Evolutionary conservation across 2,888 invertebrate genomes (phyloP), one percentile per base, ranked within the genome.

Genomic region (Lamellibrachia columna): DNA sequence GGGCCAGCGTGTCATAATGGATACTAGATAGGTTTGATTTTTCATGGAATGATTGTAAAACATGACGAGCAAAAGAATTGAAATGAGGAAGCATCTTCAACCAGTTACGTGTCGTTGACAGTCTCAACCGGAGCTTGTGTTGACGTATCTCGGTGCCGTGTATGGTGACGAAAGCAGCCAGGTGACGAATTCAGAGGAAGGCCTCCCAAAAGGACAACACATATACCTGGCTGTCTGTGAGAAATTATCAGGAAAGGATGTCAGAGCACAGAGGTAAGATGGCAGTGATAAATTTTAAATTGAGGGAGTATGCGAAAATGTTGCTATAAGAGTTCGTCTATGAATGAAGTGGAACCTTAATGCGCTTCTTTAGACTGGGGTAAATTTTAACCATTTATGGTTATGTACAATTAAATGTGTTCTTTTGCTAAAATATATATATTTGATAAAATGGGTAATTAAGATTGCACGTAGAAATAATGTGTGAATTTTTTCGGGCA

Each of bases 61-160:
- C 60, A 75, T 40, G 40, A 40, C 40, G 0, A 40, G 40, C 40
- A 40, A 40, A 40, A 40, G 40, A 40, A 40, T 40, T 40, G 40
- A 40, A 40, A 40, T 40, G 40, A 40, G 40, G 40, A 40, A 40
- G 40, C 0, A 9, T 55, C 55, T 55, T 9, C 55, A 9, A 9
- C 9, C 55, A 75, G 3, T 15, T 11, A 6, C n/a, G 22, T 75
- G 75, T 75, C n/a, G 75, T 22, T 75, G 60, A 6, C 92, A 96
- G 96, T 94, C 95, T 7, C 94, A 96, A 90, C 95, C 96, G 2
- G 95, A 95, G n/a, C 93, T 96, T 90, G 93, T 95, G 7, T 92
- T 96, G 94, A 96, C 96, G 0, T 96, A 95, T 94, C 94, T 96
- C 7, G 96, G 96, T 52, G 94, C 95, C 91, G 95, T 95, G 92